Evolutionary conservation across 2,113 vertebrate genomes (phyloP), one percentile per base, ranked within the genome.

Genomic region (Corythoichthys haematopterus): DNA sequence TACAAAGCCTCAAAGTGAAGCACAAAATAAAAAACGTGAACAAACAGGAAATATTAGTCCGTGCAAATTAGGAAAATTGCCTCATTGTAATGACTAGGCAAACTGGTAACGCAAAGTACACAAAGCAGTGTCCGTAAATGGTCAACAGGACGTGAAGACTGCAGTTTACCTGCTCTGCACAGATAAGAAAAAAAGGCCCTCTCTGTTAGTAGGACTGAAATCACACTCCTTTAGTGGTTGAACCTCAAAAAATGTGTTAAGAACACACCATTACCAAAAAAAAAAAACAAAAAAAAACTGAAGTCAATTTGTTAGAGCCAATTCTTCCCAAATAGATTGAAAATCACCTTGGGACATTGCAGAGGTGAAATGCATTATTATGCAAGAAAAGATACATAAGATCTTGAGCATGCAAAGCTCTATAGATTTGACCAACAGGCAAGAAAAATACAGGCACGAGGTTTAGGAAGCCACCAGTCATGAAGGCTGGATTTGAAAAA

Each of bases 351-450:
- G 38, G 59, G 78, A 69, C 77, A 74, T 81, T 85, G 78, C 77
- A 83, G 80, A 76, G 74, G 76, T 81, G 80, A 77, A 86, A 84
- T 82, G 86, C 77, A 78, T 84, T 79, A 15, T 69, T 77, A 82
- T 84, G 84, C 78, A 84, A 84, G 80, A 88, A 74, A 84, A 81
- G 71, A 87, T 80, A 84, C 72, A 72, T 69, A 12, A 75, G 80
- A 82, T 77, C 80, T 84, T 84, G 84, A 88, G 83, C 91, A 93
- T 93, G 91, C 92, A 92, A 91, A 92, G 90, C 91, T 88, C 87
- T 81, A 86, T 70, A 91, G 80, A 85, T 87, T 80, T 82, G 77
- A 82, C 79, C 81, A 80, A 91, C 79, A 92, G 86, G 86, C 87
- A 89, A 88, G 86, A 88, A 81, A 80, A 87, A 83, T 68, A 86